Percentiles rank a stretch among this genome's conserved stretches.
Conservation (phyloP, 2,113 vertebrate species). For the Hucho hucho region DNA sequence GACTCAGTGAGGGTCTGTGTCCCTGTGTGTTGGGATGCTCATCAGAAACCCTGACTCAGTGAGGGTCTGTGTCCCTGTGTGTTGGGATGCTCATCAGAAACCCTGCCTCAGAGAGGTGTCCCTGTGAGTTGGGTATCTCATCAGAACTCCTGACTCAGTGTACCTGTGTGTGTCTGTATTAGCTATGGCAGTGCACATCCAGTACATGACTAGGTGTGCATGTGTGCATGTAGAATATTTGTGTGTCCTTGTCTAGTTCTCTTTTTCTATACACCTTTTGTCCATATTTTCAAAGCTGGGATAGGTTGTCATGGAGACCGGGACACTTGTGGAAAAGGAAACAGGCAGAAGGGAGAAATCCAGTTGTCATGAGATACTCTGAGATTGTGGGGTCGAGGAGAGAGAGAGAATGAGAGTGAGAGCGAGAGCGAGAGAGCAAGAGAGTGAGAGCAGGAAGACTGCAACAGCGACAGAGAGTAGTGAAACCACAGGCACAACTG, state of each 20-base stretch:
- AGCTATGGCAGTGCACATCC: not conserved
- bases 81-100: too few relatives aligned
- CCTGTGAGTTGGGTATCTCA: too few relatives aligned
- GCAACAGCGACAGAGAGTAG: not conserved
- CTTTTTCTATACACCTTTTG: conserved; percentile 53
- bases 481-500: not conserved
- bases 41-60: too few relatives aligned
- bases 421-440: not conserved
- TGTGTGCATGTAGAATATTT: conserved; percentile 6
- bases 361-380: conserved; percentile 43
- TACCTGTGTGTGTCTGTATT: not conserved
- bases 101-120: not conserved
- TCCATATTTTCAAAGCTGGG: conserved; percentile 55
- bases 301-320: conserved; percentile 71
- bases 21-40: too few relatives aligned
- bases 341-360: conserved; percentile 54
- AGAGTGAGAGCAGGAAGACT: not conserved
- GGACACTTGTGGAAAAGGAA: conserved; percentile 59
- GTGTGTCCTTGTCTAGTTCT: conserved; percentile 28
- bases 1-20: too few relatives aligned
- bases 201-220: not conserved
- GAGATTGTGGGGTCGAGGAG: not conserved
- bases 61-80: too few relatives aligned
- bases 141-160: not conserved
- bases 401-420: not conserved